Conservation (phyloP, 1,140 invertebrate genomes). For the Trachelipus rathkii region DNA sequence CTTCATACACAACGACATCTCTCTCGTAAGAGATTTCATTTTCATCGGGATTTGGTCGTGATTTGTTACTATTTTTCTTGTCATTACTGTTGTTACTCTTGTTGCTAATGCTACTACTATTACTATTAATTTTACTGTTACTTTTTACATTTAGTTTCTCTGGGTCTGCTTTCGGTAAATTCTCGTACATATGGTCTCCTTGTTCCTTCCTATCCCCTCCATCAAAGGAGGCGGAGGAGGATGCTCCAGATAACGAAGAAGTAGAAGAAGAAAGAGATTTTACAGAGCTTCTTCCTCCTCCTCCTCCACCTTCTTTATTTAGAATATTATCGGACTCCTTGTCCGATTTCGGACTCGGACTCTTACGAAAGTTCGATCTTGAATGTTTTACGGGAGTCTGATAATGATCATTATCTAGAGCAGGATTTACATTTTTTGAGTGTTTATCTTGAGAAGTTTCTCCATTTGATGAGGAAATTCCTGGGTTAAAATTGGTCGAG, state of each 20-base stretch:
- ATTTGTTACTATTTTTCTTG: conserved; percentile 52
- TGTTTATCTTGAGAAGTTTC: not conserved
- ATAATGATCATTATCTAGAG: not conserved
- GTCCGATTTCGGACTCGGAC: not conserved
- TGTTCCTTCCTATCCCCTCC: conserved; percentile 35
- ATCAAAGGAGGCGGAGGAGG: conserved; percentile 39
- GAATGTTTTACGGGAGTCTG: not conserved
- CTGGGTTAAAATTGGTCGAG: not conserved
- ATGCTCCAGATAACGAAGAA: conserved; percentile 40
- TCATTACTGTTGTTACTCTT: conserved; percentile 50
- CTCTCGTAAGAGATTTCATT: conserved; percentile 56
- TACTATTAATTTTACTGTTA: conserved; percentile 47
- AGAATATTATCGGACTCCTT: not conserved
- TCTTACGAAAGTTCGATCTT: not conserved
- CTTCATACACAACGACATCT: conserved; percentile 60
- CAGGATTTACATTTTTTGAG: not conserved
- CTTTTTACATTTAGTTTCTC: conserved; percentile 45
- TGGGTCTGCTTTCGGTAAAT: conserved; percentile 71
- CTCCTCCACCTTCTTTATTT: not conserved
- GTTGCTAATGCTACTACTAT: conserved; percentile 46
- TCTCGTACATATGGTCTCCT: conserved; percentile 56
- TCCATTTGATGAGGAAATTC: not conserved
- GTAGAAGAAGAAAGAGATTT: conserved; percentile 35
- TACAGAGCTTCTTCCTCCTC: not conserved
- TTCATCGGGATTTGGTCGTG: conserved; percentile 49